Base-by-base conservation (phyloP, 2,888 invertebrate genomes). In the Ceramica pisi region DNA sequence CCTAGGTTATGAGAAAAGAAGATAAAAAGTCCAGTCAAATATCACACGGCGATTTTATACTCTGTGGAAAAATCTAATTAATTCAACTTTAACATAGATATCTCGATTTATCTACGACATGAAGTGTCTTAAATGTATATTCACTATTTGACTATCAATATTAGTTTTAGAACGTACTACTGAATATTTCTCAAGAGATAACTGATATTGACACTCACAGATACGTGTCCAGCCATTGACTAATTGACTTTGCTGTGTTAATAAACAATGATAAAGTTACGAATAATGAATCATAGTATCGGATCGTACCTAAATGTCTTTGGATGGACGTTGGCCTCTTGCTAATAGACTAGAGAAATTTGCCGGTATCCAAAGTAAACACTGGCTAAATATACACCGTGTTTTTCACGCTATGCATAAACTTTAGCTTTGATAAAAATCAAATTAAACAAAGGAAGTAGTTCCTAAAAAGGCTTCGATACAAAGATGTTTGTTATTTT, bases 261-360 rank as follows among this genome's bases (percentile, higher is more conserved):
- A 79, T 70, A 80, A 80, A 79, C 81, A 80, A 5, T 60, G 50
- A 59, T 23, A 74, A 74, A 64, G 41, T 78, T 61, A 67, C 50
- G 9, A 64, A 61, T 38, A 41, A 35, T 73, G 71, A 75, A 78
- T 75, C 71, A 75, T 78, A 63, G n/a, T 78, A 75, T 71, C 51
- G 35, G 48, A 71, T 57, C 75, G n/a, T 75, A n/a, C n/a, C n/a
- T n/a, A 53, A 75, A 75, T 78, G 72, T 78, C 63, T 64, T 16
- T 31, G 1, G 35, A 44, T 75, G 72, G 75, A 75, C 78, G 55
- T 71, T 75, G 72, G 78, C 38, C 75, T 48, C 35, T 50, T 38
- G 7, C 5, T 64, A 63, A 48, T 55, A 64, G 35, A 63, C 41
- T 14, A 38, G 9, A 57, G 46, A 19, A 12, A 57, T 51, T 53